Conservation (phyloP, 1,140 invertebrate species). For the Bursaphelenchus mucronatus region DNA sequence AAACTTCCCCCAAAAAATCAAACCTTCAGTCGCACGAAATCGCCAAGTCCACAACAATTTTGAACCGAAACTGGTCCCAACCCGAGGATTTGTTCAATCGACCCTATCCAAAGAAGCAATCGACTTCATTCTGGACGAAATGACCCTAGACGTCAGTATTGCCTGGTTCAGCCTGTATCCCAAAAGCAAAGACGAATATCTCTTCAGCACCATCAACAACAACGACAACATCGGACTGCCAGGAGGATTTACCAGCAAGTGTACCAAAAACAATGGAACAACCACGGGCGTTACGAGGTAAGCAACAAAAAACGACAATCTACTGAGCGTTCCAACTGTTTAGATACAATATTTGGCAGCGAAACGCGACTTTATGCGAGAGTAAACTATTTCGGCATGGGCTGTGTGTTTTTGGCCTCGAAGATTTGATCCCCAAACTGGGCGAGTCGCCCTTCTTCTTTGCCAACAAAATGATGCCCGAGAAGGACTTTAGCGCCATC, state of each 20-base stretch:
- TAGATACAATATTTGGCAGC: constrained; percentile 21
- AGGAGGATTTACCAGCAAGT: not conserved
- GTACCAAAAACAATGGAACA: not conserved
- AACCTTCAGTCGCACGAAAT: constrained; percentile 27
- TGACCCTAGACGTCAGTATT: constrained; percentile 7
- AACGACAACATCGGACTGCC: not conserved
- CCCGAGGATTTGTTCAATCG: constrained; percentile 24
- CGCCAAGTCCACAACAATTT: not conserved
- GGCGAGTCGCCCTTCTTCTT: constrained; percentile 17
- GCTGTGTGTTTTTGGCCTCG: constrained; percentile 24
- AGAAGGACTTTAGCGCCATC: constrained; percentile 21
- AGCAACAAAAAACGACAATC: no score
- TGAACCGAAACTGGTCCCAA: constrained; percentile 18
- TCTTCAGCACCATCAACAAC: no score
- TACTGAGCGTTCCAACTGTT: constrained; percentile 18
- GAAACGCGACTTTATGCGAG: constrained; percentile 10
- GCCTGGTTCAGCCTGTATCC: no score
- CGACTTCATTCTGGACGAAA: constrained; percentile 23
- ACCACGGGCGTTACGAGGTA: constrained; percentile 24
- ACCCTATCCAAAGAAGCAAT: constrained; percentile 24
- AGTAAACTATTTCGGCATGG: constrained; percentile 19
- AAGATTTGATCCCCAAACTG: constrained; percentile 18
- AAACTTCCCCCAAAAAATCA: not conserved
- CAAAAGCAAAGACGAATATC: no score
- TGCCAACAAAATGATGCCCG: constrained; percentile 28